Evolutionary conservation across 2,113 vertebrate species (phyloP), one percentile per base, ranked within the genome.

Genomic region (Theristicus caerulescens): DNA sequence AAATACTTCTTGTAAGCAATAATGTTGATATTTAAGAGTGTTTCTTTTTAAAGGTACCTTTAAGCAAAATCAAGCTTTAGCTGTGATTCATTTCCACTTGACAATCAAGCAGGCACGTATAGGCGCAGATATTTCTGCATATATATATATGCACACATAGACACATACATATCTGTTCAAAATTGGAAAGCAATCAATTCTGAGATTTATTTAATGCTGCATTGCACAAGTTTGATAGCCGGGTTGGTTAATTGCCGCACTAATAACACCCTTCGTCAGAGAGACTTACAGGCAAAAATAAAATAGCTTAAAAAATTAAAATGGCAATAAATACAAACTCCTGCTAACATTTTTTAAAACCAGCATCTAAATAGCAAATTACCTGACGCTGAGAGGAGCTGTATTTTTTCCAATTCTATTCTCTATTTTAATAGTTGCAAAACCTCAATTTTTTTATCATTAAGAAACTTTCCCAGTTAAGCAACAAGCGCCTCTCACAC

Each of bases 41-140:
- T 29, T 77, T 79, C 29, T 74, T 95, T 91, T 91, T 46, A 73
- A 81, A 73, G 71, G 52, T 47, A 7, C 88, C 64, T 88, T 74
- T 38, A 66, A 47, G 67, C 26, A 58, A 89, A 94, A 97, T 78
- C 72, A 95, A 69, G 91, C 78, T 96, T 67, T 59, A 82, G 70
- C 78, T 74, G 87, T 88, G 81, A 96, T 91, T 98, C 97, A 93
- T 66, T 58, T 96, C 95, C 95, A 79, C 94, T 96, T 96, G 96
- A 97, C 97, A 97, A 80, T 97, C 96, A 97, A 95, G 98, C 96
- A 89, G 94, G 88, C 97, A 94, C 97, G 97, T 93, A 94, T 16
- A 83, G 95, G 95, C 92, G 11, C 70, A 74, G 94, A 80, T 72
- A 87, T 51, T 91, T 76, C 86, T 88, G 95, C 10, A 6, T 24